These are phyloP conservation scores for Cremastinae sp. DNA, from an alignment of 2,888 invertebrate genomes.

Conservation along the genomic window DNA sequence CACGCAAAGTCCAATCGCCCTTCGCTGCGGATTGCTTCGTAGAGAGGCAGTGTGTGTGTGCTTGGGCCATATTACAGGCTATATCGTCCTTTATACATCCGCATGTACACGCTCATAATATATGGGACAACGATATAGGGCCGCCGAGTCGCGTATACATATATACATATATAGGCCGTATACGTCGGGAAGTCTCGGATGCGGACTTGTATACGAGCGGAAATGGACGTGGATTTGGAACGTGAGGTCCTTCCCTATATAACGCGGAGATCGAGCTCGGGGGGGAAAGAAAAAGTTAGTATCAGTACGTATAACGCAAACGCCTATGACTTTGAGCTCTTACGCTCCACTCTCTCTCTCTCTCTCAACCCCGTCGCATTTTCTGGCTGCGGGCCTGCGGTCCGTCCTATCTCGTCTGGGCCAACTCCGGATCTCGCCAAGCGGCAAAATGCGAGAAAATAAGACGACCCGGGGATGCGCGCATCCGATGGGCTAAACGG, in stretches of 20 bases:
- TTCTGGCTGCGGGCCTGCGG: slow-evolving; percentile 30
- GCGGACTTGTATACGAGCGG: neutral
- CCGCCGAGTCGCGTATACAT: too few species aligned
- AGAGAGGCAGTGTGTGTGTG: too few species aligned
- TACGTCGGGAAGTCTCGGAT: slow-evolving; percentile 3
- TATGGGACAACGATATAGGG: neutral
- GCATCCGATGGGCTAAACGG: slow-evolving; percentile 15
- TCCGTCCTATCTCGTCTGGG: slow-evolving; percentile 12
- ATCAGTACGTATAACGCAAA: slow-evolving; percentile 43
- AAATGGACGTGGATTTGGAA: slow-evolving; percentile 17
- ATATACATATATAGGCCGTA: neutral
- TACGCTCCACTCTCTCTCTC: slow-evolving; percentile 11
- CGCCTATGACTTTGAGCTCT: slow-evolving; percentile 20
- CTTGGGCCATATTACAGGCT: slow-evolving; percentile 39
- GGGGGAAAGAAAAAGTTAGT: slow-evolving; percentile 36
- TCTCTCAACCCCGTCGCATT: slow-evolving; percentile 2
- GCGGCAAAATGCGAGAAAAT: too few species aligned
- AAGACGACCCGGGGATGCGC: neutral
- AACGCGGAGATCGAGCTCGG: slow-evolving; percentile 30
- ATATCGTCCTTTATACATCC: slow-evolving; percentile 14
- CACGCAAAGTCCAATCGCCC: slow-evolving; percentile 52
- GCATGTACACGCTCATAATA: neutral
- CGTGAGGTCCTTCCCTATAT: neutral
- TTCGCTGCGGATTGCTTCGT: slow-evolving; percentile 46
- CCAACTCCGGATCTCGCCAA: slow-evolving; percentile 27